Evolutionary conservation across 2,888 invertebrate genomes (phyloP).

Genomic region (Boloria selene): DNA sequence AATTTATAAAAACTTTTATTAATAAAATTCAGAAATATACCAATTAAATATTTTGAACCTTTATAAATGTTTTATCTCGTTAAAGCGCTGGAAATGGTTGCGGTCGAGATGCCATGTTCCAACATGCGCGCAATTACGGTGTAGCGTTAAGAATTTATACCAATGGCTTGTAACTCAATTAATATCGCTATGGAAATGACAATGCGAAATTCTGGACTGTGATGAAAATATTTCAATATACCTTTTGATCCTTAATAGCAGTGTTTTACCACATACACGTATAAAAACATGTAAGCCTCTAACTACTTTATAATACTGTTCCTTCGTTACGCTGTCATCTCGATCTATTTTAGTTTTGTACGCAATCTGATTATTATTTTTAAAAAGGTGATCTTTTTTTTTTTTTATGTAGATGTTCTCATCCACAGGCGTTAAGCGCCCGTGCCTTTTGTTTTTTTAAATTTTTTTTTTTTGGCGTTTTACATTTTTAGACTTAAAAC

Average conservation of each 20-base stretch:
- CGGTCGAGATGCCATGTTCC: conserved; percentile 25
- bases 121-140: conserved; percentile 21
- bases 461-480: too few species aligned
- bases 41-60: conserved; percentile 15
- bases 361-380: too few species aligned
- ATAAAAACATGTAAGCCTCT: too few species aligned
- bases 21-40: conserved; percentile 2
- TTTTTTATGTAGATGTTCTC: too few species aligned
- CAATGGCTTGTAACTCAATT: conserved; percentile 22
- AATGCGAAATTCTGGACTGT: not conserved
- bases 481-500: too few species aligned
- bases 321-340: too few species aligned
- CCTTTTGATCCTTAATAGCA: not conserved
- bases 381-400: too few species aligned
- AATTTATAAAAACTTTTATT: not conserved
- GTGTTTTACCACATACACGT: too few species aligned
- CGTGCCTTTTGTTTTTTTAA: too few species aligned
- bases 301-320: too few species aligned
- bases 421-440: too few species aligned
- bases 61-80: conserved; percentile 19
- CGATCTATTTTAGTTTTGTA: too few species aligned
- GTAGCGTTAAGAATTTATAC: conserved; percentile 24
- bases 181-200: conserved; percentile 1
- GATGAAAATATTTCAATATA: not conserved
- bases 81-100: conserved; percentile 19